phyloP scores from a whole-genome alignment of 64 coral and sea anemone species.

The Orbicella faveolata region DNA sequence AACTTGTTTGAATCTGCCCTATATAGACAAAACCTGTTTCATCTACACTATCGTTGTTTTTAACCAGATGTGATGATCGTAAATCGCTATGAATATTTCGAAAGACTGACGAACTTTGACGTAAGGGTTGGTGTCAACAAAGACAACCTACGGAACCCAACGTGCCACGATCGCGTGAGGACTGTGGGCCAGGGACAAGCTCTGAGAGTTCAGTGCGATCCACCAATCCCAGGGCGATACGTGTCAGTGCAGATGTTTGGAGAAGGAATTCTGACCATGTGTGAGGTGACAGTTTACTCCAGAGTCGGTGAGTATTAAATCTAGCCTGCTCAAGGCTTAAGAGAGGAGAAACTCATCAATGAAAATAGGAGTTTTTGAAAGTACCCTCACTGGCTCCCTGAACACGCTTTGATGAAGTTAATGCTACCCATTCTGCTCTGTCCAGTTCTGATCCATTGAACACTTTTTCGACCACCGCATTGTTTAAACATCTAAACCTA shows the following conservation, averaged over 20 bases:
- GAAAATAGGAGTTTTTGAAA: no score
- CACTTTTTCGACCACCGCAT: no score
- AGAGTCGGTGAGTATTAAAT: conserved; percentile 61
- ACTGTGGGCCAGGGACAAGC: conserved; percentile 87
- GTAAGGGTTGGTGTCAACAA: conserved; percentile 62
- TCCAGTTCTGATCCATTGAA: no score
- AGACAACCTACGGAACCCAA: conserved; percentile 73
- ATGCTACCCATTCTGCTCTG: no score
- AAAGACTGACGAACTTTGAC: conserved; percentile 93
- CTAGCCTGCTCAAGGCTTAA: no score
- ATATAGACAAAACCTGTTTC: not conserved
- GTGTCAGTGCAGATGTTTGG: conserved; percentile 96
- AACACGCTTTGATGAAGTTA: not conserved
- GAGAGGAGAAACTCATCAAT: no score
- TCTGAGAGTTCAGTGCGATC: conserved; percentile 86
- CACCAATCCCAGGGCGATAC: conserved; percentile 90
- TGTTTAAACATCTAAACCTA: no score
- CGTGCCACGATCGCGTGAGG: conserved; percentile 84
- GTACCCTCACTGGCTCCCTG: no score
- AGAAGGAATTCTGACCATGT: conserved; percentile 78
- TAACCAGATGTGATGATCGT: conserved; percentile 82
- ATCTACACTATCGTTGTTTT: not conserved
- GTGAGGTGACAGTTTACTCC: conserved; percentile 91
- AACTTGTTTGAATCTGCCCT: no score
- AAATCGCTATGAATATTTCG: conserved; percentile 74